These are phyloP conservation scores for Mamestra brassicae DNA, from an alignment of 2,888 invertebrate genomes.

Conservation along the genomic window DNA sequence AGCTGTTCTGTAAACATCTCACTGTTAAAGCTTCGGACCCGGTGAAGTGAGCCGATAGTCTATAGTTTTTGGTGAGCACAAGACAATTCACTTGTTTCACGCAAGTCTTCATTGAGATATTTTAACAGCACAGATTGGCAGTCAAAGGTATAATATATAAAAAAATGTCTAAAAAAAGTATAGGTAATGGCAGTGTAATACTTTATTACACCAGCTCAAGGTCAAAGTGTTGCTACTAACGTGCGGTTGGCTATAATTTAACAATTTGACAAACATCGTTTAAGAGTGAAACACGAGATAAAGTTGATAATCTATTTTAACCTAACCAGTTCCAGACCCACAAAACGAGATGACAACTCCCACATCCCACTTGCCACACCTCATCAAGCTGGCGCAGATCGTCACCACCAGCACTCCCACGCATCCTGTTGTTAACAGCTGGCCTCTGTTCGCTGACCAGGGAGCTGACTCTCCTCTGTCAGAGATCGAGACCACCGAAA, in stretches of 20 bases:
- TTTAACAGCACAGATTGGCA: no score
- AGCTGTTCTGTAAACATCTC: background rate
- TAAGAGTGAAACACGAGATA: no score
- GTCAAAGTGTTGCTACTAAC: background rate
- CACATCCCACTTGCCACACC: conserved; percentile 79
- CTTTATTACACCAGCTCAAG: no score
- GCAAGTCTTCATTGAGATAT: no score
- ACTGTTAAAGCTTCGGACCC: no score
- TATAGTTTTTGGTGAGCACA: no score
- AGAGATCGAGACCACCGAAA: conserved; percentile 85
- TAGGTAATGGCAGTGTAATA: no score
- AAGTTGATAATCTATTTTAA: background rate
- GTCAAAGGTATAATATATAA: no score
- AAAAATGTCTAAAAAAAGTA: no score
- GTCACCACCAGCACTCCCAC: conserved; percentile 88
- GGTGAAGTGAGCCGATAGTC: no score
- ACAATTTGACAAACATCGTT: no score
- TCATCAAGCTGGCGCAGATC: conserved; percentile 78
- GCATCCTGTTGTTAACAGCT: conserved; percentile 77
- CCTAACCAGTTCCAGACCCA: conserved; percentile 69
- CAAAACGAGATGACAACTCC: conserved; percentile 84
- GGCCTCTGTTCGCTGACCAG: conserved; percentile 83
- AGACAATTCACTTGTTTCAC: no score
- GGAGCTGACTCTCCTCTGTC: conserved; percentile 86
- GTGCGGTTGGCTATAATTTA: background rate